Conservation (phyloP, 1,140 invertebrate species). For the Amyelois transitella region DNA sequence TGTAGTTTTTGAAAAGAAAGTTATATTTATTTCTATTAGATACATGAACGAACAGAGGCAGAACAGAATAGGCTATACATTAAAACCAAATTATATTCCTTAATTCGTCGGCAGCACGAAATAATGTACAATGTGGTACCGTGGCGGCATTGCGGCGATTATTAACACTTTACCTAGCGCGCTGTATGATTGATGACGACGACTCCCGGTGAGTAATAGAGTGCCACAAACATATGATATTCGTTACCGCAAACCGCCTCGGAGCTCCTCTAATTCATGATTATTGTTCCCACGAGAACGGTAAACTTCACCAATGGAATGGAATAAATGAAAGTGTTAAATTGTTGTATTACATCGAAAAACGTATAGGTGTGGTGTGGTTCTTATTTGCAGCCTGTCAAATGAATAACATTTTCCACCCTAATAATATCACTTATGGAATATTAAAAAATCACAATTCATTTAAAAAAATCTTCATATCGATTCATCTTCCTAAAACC, state of each 20-base stretch:
- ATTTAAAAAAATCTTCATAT: too few species aligned
- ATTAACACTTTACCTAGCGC: conserved; percentile 63
- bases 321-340: too few species aligned
- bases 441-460: too few species aligned
- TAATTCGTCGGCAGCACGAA: conserved; percentile 11
- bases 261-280: conserved; percentile 7
- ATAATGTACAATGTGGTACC: conserved; percentile 49
- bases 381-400: too few species aligned
- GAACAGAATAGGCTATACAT: background rate
- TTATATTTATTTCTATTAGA: too few species aligned
- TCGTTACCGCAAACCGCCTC: conserved; percentile 40
- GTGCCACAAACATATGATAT: conserved; percentile 57
- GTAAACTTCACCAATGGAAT: too few species aligned
- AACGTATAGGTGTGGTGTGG: too few species aligned
- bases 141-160: conserved; percentile 32
- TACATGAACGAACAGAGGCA: background rate
- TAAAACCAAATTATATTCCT: conserved; percentile 12
- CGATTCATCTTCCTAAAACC: background rate
- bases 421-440: too few species aligned
- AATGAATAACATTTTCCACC: too few species aligned
- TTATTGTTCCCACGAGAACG: background rate
- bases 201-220: conserved; percentile 56
- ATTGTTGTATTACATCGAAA: too few species aligned
- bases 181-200: conserved; percentile 48
- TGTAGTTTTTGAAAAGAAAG: too few species aligned